Evolutionary conservation across 2,113 vertebrate species (phyloP).

Genomic region (Elgaria multicarinata): DNA sequence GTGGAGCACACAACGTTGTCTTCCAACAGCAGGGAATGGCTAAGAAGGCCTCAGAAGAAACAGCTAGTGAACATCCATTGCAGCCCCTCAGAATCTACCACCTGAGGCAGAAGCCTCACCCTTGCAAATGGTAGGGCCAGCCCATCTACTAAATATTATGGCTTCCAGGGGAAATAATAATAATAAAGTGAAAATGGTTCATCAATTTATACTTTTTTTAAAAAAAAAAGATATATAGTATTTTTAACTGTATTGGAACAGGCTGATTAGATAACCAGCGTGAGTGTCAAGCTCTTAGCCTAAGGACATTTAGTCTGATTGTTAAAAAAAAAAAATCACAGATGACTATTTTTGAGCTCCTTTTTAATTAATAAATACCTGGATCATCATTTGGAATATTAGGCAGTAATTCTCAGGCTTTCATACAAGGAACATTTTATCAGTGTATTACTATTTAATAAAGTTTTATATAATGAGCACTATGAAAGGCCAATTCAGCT

Average conservation of each 20-base stretch:
- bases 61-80: no score
- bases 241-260: conserved; percentile 37
- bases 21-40: no score
- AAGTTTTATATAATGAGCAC: conserved; percentile 22
- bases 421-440: conserved; percentile 36
- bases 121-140: no score
- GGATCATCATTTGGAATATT: conserved; percentile 40
- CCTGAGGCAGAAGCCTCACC: no score
- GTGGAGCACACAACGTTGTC: no score
- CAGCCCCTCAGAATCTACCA: no score
- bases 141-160: no score
- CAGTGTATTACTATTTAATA: conserved; percentile 60
- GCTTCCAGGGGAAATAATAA: neutral
- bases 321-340: conserved; percentile 33
- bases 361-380: conserved; percentile 67
- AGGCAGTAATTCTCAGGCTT: conserved; percentile 50
- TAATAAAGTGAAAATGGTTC: conserved; percentile 18
- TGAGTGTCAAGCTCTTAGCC: conserved; percentile 6
- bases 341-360: conserved; percentile 39
- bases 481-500: conserved; percentile 1
- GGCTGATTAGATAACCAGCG: conserved; percentile 25
- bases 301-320: conserved; percentile 1
- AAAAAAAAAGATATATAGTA: neutral
- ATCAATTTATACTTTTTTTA: conserved; percentile 20
- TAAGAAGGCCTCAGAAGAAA: no score